phyloP scores from a whole-genome alignment of 1,140 invertebrate genomes.

The Pinna nobilis region DNA sequence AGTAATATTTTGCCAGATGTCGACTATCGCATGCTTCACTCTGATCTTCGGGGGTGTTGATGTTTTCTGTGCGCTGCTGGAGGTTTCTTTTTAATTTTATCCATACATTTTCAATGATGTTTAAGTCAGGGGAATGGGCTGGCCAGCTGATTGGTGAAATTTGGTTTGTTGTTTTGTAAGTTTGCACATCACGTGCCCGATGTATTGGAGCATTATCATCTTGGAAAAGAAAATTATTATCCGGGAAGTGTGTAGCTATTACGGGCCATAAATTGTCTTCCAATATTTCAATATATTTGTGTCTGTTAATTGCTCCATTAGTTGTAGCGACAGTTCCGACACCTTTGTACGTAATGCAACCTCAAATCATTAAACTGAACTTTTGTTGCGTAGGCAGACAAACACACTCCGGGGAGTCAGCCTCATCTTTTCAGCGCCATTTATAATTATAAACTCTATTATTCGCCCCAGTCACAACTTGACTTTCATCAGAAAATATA shows the following conservation, averaged over 20 bases:
- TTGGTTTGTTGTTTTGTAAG: conserved; percentile 10
- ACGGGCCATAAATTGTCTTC: conserved; percentile 30
- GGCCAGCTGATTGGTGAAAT: conserved; percentile 7
- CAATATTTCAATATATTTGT: conserved; percentile 25
- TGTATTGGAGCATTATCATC: conserved; percentile 32
- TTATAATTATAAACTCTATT: conserved; percentile 7
- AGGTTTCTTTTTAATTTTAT: neutral
- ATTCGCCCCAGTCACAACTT: conserved; percentile 11
- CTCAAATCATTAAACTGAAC: conserved; percentile 20
- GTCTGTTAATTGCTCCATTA: conserved; percentile 13
- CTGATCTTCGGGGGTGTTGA: too few relatives aligned
- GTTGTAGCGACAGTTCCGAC: conserved; percentile 17
- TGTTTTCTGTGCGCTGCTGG: neutral
- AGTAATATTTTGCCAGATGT: too few relatives aligned
- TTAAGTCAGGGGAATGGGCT: neutral
- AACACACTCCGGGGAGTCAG: neutral
- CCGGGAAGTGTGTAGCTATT: conserved; percentile 16
- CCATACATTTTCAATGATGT: neutral
- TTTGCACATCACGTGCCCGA: neutral
- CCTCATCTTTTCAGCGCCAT: conserved; percentile 14
- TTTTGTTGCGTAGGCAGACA: conserved; percentile 10
- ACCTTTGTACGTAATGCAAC: conserved; percentile 5
- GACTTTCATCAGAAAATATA: conserved; percentile 19
- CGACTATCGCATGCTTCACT: too few relatives aligned
- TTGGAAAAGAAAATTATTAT: conserved; percentile 14